Conservation (phyloP, 2,888 invertebrate genomes). For the Aporophyla lueneburgensis region DNA sequence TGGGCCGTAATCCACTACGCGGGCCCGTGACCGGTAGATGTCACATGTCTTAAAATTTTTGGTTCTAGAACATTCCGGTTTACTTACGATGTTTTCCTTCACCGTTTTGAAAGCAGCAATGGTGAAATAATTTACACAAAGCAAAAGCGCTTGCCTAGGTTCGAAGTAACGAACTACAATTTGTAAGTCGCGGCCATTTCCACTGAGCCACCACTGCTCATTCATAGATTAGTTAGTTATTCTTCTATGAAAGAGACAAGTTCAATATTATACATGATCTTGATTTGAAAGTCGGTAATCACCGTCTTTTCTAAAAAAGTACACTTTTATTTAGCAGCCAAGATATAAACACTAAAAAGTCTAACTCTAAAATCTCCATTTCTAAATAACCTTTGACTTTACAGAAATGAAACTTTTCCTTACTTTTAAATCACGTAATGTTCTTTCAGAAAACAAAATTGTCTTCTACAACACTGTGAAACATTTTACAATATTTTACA, state of each 20-base stretch:
- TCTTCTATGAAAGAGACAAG: neutral
- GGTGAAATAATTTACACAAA: no score
- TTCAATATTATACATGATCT: neutral
- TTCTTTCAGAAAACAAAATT: constrained; percentile 16
- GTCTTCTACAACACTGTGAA: neutral
- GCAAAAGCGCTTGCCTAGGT: no score
- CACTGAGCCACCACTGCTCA: no score
- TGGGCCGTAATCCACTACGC: no score
- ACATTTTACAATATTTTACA: constrained; percentile 26
- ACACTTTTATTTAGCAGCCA: neutral
- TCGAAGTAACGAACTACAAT: no score
- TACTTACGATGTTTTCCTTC: no score
- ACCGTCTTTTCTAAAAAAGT: neutral
- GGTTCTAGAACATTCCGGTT: no score
- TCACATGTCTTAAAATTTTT: no score
- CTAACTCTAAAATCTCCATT: neutral
- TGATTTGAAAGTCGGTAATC: neutral
- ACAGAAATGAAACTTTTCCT: constrained; percentile 13
- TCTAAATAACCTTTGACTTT: constrained; percentile 42
- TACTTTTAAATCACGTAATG: constrained; percentile 4
- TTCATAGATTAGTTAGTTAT: no score
- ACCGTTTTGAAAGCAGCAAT: no score
- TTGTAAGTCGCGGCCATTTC: no score
- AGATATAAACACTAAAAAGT: constrained; percentile 4
- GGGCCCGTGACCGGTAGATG: no score